Evolutionary conservation across 2,888 invertebrate genomes (phyloP), one percentile per base, ranked within the genome.

Genomic region (Lypha dubia): DNA sequence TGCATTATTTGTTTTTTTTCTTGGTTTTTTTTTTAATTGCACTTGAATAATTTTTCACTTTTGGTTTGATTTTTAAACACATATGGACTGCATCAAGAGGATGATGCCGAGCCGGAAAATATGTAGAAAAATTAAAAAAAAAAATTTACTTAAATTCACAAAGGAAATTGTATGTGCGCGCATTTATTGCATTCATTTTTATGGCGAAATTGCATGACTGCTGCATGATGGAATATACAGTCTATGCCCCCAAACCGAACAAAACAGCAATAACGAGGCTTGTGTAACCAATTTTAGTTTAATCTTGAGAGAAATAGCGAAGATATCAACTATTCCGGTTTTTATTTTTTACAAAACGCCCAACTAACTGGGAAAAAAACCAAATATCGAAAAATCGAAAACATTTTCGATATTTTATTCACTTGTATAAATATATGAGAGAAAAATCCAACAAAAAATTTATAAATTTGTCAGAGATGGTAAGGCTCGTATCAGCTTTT

Each of bases 31-130:
- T 70, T 46, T 7, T 60, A 80, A 84, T 77, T 77, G 81, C 74
- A 79, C 84, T 81, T 79, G 81, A 81, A 74, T 58, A 84, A 84
- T 81, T 84, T 84, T 84, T 84, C 84, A 81, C 77, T 81, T 84
- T 81, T 84, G 81, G 84, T 84, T 84, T 73, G 84, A 77, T 84
- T 80, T 79, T 73, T 41, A 68, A 73, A 73, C 77, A 60, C 51
- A 73, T 41, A 71, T 65, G 65, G 32, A 77, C 67, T 44, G 68
- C 51, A 68, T 75, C 38, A 70, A 67, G 38, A 81, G 81, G 22
- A 68, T 67, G 58, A 32, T 67, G 58, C 41, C 22, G 46, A 41
- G 63, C 4, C 41, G 28, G 28, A 49, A 53, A 73, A 22, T 46
- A 51, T 68, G 67, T 38, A 60, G 44, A 65, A 74, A 73, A 65